Conservation (phyloP, 2,888 invertebrate species). For the Euphydryas editha region DNA sequence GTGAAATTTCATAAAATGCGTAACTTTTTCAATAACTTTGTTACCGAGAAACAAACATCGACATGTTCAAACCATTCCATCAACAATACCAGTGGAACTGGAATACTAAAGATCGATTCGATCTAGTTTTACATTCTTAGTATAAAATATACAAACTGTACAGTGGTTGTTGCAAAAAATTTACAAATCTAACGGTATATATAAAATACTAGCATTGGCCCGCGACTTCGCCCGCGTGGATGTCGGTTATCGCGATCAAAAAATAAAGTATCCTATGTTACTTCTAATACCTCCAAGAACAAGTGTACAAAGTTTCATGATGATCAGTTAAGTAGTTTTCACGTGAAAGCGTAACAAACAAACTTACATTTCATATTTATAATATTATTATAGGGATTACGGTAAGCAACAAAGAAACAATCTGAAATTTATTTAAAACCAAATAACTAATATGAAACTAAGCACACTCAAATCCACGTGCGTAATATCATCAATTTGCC, state of each 20-base stretch:
- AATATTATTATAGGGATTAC: too few species aligned
- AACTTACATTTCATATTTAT: too few species aligned
- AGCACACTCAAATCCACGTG: conserved; percentile 18
- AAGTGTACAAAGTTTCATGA: too few species aligned
- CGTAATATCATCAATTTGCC: conserved; percentile 16
- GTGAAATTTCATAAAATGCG: too few species aligned
- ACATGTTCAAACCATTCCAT: neutral
- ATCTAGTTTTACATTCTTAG: neutral
- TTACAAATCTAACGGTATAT: too few species aligned
- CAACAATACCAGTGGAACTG: neutral
- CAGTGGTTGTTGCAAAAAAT: neutral
- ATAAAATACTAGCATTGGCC: too few species aligned
- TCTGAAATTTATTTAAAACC: neutral
- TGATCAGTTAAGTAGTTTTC: too few species aligned
- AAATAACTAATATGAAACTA: neutral
- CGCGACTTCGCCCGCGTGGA: too few species aligned
- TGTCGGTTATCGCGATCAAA: too few species aligned
- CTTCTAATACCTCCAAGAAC: too few species aligned
- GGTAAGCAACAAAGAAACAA: conserved; percentile 2
- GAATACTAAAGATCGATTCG: neutral
- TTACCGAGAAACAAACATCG: neutral
- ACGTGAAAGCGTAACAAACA: too few species aligned
- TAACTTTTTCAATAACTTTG: neutral
- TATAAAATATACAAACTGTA: neutral
- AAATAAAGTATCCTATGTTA: too few species aligned